Evolutionary conservation across 2,888 invertebrate species (phyloP).

Genomic region (Drosophila helvetica): DNA sequence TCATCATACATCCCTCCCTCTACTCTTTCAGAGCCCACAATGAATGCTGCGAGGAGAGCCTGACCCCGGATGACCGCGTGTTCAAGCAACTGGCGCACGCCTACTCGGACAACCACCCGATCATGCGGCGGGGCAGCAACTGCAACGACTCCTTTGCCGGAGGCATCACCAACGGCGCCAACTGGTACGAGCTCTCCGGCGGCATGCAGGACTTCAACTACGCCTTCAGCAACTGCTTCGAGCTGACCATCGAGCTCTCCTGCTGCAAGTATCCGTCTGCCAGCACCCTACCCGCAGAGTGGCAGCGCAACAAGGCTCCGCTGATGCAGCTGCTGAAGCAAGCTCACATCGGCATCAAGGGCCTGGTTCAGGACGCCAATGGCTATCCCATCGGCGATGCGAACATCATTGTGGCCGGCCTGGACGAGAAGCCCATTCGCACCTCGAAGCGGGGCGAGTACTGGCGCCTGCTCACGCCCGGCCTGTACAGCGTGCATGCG

Average conservation of each 20-base stretch:
- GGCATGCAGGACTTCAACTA: conserved; percentile 99
- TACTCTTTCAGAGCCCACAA: conserved; percentile 84
- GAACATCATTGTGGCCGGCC: conserved; percentile 89
- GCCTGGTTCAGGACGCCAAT: conserved; percentile 82
- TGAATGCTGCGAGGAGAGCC: conserved; percentile 89
- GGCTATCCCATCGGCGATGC: conserved; percentile 87
- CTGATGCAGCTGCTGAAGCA: conserved; percentile 93
- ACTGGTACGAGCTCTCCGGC: conserved; percentile 95
- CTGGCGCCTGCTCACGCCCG: conserved; percentile 96
- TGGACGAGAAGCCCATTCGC: conserved; percentile 90
- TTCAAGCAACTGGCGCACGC: conserved; percentile 91
- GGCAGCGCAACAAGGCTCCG: conserved; percentile 94
- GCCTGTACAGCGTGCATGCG: conserved; percentile 91
- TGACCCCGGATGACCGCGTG: conserved; percentile 91
- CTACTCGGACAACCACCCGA: conserved; percentile 90
- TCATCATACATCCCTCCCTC: neutral
- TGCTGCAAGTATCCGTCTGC: conserved; percentile 96
- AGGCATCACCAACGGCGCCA: conserved; percentile 96
- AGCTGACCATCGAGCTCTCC: conserved; percentile 97
- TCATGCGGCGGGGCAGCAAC: conserved; percentile 90
- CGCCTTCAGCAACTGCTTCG: conserved; percentile 96
- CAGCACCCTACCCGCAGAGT: conserved; percentile 89
- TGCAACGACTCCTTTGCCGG: conserved; percentile 90
- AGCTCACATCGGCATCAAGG: conserved; percentile 89
- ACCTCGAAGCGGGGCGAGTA: conserved; percentile 94